Evolutionary conservation across 2,888 invertebrate genomes (phyloP), one percentile per base, ranked within the genome.

Genomic region (Phorcus lineatus): DNA sequence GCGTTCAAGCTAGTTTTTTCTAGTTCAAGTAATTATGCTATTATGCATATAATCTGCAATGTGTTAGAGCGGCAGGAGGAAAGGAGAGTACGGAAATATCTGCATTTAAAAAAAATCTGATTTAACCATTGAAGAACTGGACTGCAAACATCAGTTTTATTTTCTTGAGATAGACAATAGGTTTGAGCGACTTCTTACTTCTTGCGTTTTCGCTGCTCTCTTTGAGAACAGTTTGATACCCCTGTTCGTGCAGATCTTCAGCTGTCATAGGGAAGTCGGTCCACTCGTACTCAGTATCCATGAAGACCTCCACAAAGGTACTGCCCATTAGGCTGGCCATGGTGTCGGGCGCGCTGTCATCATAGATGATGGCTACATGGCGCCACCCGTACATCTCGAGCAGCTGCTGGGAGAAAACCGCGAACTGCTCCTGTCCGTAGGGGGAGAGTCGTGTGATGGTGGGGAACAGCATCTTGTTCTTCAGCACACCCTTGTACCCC

Each of bases 391-490:
- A 81, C 9, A 22, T 22, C 7, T 31, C 19, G 13, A 81, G 57
- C 2, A 81, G 17, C n/a, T 62, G 54, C 40, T 54, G 53, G 52
- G 57, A 53, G 53, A 81, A 75, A 47, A 81, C 80, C 0, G 84
- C 81, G 47, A 82, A 83, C 67, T 84, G 81, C 28, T 62, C 62
- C 79, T 81, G 77, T 52, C 84, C 78, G 66, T 80, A 80, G 79
- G 81, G 82, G 16, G 85, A 84, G n/a, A 85, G 80, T 52, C 85
- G 52, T 4, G 85, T 85, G 40, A 85, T 52, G 22, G 85, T 85
- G 19, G 81, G 80, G 77, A 81, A 85, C 24, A 75, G 55, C 3
- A 17, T 74, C 76, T 85, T 85, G 76, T 80, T 55, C 17, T 67
- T 70, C 24, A 80, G 74, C 3, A n/a, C 54, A 2, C 36, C 67